Percentiles rank a stretch among this genome's conserved stretches.
Evolutionary conservation across 2,113 vertebrate species (phyloP).

Genomic region (Hiodon alosoides): DNA sequence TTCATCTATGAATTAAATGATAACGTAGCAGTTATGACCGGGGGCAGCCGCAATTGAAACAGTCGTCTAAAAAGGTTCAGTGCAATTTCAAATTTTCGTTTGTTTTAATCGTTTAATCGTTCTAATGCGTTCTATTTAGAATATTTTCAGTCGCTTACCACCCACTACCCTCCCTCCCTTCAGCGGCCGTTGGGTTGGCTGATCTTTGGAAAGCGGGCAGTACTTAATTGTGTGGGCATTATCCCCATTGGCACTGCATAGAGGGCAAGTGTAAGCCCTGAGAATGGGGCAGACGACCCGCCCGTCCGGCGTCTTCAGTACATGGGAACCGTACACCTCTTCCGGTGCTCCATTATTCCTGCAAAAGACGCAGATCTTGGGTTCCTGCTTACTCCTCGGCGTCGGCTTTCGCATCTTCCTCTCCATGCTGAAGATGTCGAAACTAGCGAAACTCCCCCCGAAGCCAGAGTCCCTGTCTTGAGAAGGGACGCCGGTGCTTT

Average conservation of each 20-base stretch:
- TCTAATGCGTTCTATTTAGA: conserved; percentile 41
- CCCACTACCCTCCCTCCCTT: conserved; percentile 72
- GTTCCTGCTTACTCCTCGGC: conserved; percentile 65
- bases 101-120: conserved; percentile 27
- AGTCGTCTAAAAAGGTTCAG: conserved; percentile 70
- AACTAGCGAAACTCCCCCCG: conserved; percentile 56
- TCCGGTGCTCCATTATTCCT: conserved; percentile 74
- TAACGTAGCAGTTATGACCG: conserved; percentile 45
- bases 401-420: conserved; percentile 60
- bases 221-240: conserved; percentile 77
- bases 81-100: conserved; percentile 62
- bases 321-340: conserved; percentile 73
- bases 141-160: conserved; percentile 73
- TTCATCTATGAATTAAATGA: conserved; percentile 36
- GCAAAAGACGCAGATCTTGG: conserved; percentile 77
- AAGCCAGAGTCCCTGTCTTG: conserved; percentile 59
- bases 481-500: conserved; percentile 44
- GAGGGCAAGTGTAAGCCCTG: conserved; percentile 72
- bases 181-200: conserved; percentile 63
- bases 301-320: conserved; percentile 73
- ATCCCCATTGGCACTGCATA: conserved; percentile 76
- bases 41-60: conserved; percentile 58
- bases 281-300: conserved; percentile 72
- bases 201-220: conserved; percentile 74
- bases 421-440: conserved; percentile 67